phyloP scores from a whole-genome alignment of 1,140 invertebrate species.

The Trichomalopsis sarcophagae region DNA sequence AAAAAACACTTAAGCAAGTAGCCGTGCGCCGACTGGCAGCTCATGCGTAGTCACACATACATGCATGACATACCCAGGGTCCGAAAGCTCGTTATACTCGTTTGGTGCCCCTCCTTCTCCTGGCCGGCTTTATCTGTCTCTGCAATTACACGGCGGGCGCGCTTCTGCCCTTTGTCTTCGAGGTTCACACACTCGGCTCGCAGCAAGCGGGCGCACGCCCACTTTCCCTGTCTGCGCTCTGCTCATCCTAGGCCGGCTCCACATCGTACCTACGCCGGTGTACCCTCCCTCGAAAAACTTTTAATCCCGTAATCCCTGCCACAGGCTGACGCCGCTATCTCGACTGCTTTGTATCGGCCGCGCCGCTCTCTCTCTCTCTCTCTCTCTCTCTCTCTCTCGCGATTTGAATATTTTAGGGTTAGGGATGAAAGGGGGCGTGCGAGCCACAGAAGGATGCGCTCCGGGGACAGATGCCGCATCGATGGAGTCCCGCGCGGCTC shows the following conservation, averaged over 20 bases:
- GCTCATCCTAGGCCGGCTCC: background rate
- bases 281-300: constrained; percentile 15
- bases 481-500: background rate
- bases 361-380: background rate
- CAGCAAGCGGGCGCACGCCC: background rate
- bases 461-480: constrained; percentile 33
- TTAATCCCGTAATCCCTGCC: constrained; percentile 48
- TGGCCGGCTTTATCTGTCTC: background rate
- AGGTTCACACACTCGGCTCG: background rate
- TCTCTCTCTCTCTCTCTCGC: background rate
- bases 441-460: background rate
- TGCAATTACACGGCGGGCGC: constrained; percentile 20
- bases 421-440: background rate
- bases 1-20: too few species aligned
- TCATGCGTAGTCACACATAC: background rate
- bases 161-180: constrained; percentile 36
- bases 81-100: background rate
- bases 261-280: too few species aligned
- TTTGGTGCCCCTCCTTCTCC: background rate
- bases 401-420: constrained; percentile 52
- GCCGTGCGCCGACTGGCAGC: background rate
- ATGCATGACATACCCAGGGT: too few species aligned
- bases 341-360: background rate
- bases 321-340: constrained; percentile 7
- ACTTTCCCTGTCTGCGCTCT: background rate